Evolutionary conservation across 1,140 invertebrate genomes (phyloP).

Genomic region (Drosophila arawakana): DNA sequence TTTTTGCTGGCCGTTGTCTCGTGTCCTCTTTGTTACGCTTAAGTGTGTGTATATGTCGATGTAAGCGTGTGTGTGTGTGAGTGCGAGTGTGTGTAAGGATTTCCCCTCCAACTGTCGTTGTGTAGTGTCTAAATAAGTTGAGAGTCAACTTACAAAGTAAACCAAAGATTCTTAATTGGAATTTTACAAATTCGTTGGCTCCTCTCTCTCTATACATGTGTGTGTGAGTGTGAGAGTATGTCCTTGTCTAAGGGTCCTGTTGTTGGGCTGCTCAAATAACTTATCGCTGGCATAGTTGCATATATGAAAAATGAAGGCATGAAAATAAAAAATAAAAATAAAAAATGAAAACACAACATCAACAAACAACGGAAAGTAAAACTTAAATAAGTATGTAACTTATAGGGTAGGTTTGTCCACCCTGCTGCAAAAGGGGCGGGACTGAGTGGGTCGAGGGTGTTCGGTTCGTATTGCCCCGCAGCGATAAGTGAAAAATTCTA

Average conservation of each 20-base stretch:
- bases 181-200: constrained; percentile 80
- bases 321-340: constrained; percentile 36
- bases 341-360: constrained; percentile 25
- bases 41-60: constrained; percentile 70
- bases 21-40: constrained; percentile 78
- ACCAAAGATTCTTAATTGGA: constrained; percentile 83
- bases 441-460: constrained; percentile 7
- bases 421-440: background rate
- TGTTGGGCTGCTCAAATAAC: constrained; percentile 68
- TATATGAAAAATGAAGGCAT: constrained; percentile 70
- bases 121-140: constrained; percentile 83
- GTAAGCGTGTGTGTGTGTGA: background rate
- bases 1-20: constrained; percentile 74
- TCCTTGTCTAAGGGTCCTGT: constrained; percentile 38
- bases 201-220: constrained; percentile 12
- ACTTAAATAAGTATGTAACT: constrained; percentile 74
- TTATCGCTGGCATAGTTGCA: constrained; percentile 75
- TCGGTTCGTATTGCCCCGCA: constrained; percentile 41
- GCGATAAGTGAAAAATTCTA: constrained; percentile 79
- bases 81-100: constrained; percentile 65
- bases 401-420: constrained; percentile 30
- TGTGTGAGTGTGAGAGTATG: constrained; percentile 11
- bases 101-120: constrained; percentile 77
- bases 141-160: constrained; percentile 83
- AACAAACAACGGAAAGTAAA: constrained; percentile 68